Conservation (phyloP, 2,113 vertebrate species). For the Brachypodius melanocephalos region DNA sequence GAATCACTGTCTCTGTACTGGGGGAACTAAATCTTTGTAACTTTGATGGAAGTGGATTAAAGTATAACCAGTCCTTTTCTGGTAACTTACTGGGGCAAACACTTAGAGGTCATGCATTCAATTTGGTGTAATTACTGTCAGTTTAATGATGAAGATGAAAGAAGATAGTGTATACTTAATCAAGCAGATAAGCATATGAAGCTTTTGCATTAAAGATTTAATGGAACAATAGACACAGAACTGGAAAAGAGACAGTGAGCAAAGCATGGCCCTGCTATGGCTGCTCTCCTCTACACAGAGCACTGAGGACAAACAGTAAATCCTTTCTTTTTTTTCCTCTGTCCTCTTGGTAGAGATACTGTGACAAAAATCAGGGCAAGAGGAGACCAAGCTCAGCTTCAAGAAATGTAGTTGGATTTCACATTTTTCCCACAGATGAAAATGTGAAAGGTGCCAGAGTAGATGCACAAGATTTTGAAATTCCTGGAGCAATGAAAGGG, state of each 20-base stretch:
- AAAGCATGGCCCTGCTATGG: background rate
- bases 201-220: constrained; percentile 32
- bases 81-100: constrained; percentile 34
- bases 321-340: background rate
- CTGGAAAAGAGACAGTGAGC: background rate
- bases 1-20: constrained; percentile 4
- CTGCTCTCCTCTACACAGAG: background rate
- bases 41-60: constrained; percentile 38
- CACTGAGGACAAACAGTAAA: background rate
- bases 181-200: constrained; percentile 53
- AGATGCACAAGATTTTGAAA: background rate
- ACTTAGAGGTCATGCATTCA: constrained; percentile 58
- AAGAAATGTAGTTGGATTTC: background rate
- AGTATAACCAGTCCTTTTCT: background rate
- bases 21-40: constrained; percentile 33
- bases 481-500: background rate
- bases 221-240: constrained; percentile 9
- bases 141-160: constrained; percentile 55
- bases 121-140: constrained; percentile 62
- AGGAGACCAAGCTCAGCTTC: background rate
- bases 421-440: background rate
- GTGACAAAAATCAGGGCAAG: background rate
- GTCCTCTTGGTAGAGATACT: background rate
- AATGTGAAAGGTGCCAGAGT: background rate
- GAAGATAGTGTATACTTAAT: constrained; percentile 50